phyloP scores from a whole-genome alignment of 2,888 invertebrate species.

The Papilio gigon region DNA sequence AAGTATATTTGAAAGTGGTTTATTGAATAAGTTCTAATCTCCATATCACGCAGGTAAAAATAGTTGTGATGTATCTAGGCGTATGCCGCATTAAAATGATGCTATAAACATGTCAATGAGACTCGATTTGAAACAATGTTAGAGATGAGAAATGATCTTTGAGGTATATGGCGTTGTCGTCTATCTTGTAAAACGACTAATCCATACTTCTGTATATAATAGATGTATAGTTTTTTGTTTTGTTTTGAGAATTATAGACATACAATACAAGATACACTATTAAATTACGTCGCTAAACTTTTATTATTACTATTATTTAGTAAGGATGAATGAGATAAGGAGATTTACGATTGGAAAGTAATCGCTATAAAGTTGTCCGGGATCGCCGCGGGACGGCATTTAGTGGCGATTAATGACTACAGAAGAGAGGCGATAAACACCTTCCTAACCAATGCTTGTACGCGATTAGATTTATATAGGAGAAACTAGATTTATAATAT shows the following conservation, averaged over 20 bases:
- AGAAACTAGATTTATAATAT: neutral
- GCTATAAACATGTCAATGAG: no score
- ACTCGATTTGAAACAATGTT: no score
- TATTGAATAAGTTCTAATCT: no score
- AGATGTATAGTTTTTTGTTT: neutral
- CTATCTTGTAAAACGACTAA: neutral
- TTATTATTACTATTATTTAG: constrained; percentile 15
- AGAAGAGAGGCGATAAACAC: constrained; percentile 16
- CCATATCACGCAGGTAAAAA: no score
- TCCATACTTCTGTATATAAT: neutral
- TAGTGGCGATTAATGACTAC: constrained; percentile 12
- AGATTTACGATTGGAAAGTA: constrained; percentile 13
- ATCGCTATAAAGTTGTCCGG: constrained; percentile 1
- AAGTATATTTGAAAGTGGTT: neutral
- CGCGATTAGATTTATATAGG: neutral
- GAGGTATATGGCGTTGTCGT: no score
- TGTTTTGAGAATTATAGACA: neutral
- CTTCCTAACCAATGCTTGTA: neutral
- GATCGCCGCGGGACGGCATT: constrained; percentile 5
- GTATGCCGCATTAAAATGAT: no score
- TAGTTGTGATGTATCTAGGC: no score
- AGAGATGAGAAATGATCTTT: no score
- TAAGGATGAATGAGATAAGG: constrained; percentile 3
- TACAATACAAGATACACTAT: neutral
- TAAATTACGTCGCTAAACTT: neutral